Conservation (phyloP, 53 echinoderm and acorn worm genomes). For the Glandiceps talaboti region DNA sequence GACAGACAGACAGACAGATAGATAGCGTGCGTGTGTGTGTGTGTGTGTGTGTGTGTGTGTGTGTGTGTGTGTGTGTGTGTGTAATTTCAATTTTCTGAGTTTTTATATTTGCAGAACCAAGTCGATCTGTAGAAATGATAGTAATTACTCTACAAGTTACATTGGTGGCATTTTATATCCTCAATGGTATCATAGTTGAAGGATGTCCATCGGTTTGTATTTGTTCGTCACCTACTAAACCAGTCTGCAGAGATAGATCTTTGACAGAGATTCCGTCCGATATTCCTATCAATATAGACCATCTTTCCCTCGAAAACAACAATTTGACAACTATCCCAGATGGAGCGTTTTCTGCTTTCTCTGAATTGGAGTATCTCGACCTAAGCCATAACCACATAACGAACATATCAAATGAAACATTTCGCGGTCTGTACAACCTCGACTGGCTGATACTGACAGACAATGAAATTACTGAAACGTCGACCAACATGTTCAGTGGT, state of each 20-base stretch:
- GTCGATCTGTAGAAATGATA: too few relatives aligned
- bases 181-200: too few relatives aligned
- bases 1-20: too few relatives aligned
- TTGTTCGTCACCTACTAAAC: not conserved
- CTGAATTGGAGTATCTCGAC: not conserved
- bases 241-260: not conserved
- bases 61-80: too few relatives aligned
- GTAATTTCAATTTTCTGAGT: too few relatives aligned
- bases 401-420: not conserved
- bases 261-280: not conserved
- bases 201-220: not conserved
- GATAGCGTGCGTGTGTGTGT: too few relatives aligned
- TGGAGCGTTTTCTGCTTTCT: not conserved
- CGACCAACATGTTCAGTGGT: not conserved
- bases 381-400: not conserved
- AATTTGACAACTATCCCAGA: not conserved
- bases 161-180: too few relatives aligned
- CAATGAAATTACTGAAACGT: not conserved
- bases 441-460: not conserved
- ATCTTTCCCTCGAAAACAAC: not conserved
- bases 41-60: too few relatives aligned
- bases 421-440: not conserved
- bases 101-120: too few relatives aligned
- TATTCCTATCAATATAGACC: not conserved
- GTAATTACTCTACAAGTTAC: too few relatives aligned